A percentile compares a stretch with the other conserved stretches of the same genome.
Evolutionary conservation across 2,113 vertebrate genomes (phyloP).

Genomic region (Todiramphus chloris): DNA sequence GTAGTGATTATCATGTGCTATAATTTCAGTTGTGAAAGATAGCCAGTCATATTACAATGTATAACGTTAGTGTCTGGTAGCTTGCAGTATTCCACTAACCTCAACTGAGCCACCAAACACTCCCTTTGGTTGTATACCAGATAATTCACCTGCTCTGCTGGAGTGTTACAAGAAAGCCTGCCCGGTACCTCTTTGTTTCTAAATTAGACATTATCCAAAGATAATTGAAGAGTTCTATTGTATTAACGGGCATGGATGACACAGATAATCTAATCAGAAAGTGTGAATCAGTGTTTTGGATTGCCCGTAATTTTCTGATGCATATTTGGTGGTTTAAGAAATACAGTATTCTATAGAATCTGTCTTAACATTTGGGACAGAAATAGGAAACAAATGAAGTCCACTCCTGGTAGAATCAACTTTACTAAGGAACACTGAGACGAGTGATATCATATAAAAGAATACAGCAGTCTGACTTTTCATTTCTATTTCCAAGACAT

Average conservation of each 20-base stretch:
- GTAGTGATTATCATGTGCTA: neutral
- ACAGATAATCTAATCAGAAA: neutral
- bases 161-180: neutral
- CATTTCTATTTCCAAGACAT: neutral
- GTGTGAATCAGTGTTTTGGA: fast-evolving
- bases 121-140: neutral
- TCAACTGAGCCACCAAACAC: neutral
- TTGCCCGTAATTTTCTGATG: neutral
- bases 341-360: neutral
- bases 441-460: neutral
- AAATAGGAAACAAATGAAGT: neutral
- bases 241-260: neutral
- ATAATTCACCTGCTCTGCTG: neutral
- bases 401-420: neutral
- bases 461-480: neutral
- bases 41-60: neutral
- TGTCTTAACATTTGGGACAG: neutral
- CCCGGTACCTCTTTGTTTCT: neutral
- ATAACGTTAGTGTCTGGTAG: neutral
- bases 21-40: neutral
- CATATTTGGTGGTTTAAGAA: neutral
- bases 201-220: neutral
- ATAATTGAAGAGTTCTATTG: neutral
- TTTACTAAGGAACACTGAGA: neutral
- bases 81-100: neutral